Base-by-base conservation (phyloP, 2,113 vertebrate genomes). In the Furnarius figulus region DNA sequence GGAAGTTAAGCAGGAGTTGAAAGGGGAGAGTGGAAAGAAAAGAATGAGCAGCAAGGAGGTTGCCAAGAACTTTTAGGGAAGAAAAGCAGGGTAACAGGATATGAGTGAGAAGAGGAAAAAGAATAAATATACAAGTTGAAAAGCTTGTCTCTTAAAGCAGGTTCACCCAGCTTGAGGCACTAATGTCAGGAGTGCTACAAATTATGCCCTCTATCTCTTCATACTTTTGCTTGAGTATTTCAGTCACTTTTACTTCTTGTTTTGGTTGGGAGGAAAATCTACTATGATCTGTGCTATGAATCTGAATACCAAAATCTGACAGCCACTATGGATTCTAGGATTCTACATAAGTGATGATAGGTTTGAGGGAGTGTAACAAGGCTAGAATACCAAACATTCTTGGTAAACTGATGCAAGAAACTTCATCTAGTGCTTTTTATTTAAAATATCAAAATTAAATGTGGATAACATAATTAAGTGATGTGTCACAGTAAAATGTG, bases 21-120 rank as follows among this genome's bases (percentile, higher is more conserved):
- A 81, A 87, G 12, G 28, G 12, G 14, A n/a, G 22, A 74, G 9
- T 6, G 12, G 27, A 77, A 93, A 31, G 19, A 55, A 76, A 76
- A 37, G 8, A 9, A 49, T 7, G 6, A 84, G 40, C 55, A 78
- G 27, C 0, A 0, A 73, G 33, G 42, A 68, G 8, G 24, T 16
- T 73, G 33, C 9, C 40, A n/a, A 58, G 70, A 87, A 20, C 24
- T 70, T 70, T 35, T 46, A 30, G 28, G 24, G 46, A 67, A 78
- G 31, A 11, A 73, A 84, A 83, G 49, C 16, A 35, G n/a, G 20
- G 5, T 46, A 76, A 72, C 12, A 39, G 7, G 10, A 21, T 8
- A 72, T 23, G 14, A 71, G 19, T 14, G 31, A 85, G 42, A 74
- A 27, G 15, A 72, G 23, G 14, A 72, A 71, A 85, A 55, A 14